Evolutionary conservation across 2,888 invertebrate species (phyloP), one percentile per base, ranked within the genome.

Genomic region (Netelia inedita): DNA sequence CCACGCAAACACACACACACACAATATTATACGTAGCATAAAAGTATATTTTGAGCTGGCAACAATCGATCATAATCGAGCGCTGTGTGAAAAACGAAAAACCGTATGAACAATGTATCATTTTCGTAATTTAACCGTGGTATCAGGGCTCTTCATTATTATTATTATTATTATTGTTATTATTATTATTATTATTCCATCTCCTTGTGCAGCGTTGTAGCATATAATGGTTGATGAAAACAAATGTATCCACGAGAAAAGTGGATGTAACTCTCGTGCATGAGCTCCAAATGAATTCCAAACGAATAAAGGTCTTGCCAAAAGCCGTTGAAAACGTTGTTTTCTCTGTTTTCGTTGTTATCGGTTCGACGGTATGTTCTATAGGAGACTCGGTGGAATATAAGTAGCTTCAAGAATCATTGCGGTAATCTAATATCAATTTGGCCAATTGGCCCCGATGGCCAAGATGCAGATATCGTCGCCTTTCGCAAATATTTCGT

Each of bases 401-500:
- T 35, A 35, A 35, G 6, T 35, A 35, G 35, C 35, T 75, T 86
- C 72, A 79, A 71, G 73, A 66, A 79, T 87, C 81, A 76, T 83
- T 88, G 71, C 90, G 89, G 68, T 93, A 92, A 85, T 95, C 94
- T 74, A 96, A 92, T 87, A 96, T 94, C 79, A 96, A 91, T 91
- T 95, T 95, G 10, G 96, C 96, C 57, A 96, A 93, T 89, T 96
- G 95, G 88, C 94, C 94, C 14, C 94, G 92, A 76, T 94, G 94
- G 68, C 95, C 95, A 23, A 95, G 91, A 63, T 91, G 90, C 46
- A 89, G 89, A 87, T 88, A 91, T 80, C 89, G 92, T 57, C 90
- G 88, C 69, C 88, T 89, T 53, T 88, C 86, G 83, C 94, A 94
- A 75, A 79, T 88, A 46, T 88, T 87, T 72, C 88, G 89, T 59